Percentiles rank a stretch among this genome's conserved stretches.
Conservation (phyloP, 2,113 vertebrate species). For the Lathamus discolor region DNA sequence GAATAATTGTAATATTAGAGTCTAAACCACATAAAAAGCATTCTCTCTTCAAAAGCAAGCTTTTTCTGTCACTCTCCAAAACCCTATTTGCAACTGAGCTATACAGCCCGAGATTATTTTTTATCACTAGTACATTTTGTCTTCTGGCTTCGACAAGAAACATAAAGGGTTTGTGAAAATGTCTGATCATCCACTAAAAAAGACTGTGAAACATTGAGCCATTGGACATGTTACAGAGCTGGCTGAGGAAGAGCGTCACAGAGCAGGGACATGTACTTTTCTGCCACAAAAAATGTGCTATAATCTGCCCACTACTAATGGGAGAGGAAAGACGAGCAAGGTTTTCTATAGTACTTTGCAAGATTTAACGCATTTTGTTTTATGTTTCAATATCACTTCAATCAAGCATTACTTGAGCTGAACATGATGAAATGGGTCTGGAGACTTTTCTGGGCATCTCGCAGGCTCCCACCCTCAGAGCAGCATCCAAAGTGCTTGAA, state of each 20-base stretch:
- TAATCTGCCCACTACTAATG: not conserved
- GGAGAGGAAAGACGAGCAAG: not conserved
- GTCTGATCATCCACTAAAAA: not conserved
- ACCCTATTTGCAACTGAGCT: not conserved
- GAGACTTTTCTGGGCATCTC: not conserved
- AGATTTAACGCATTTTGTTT: not conserved
- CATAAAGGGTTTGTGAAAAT: not conserved
- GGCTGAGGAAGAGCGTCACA: not conserved
- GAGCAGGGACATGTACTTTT: slow-evolving; percentile 14
- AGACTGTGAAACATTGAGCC: not conserved
- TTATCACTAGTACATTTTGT: not conserved
- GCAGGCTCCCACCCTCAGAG: not conserved
- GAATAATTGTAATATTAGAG: not conserved
- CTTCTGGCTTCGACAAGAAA: not conserved
- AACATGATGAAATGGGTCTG: not conserved
- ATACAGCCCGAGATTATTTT: not conserved
- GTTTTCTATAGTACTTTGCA: not conserved
- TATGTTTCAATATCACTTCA: not conserved
- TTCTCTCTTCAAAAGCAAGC: not conserved
- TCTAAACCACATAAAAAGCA: not conserved
- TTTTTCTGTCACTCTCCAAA: not conserved
- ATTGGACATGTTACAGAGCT: not conserved
- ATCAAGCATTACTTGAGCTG: not conserved
- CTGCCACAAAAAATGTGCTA: not conserved
- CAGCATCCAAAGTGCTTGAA: not conserved